Percentiles rank a stretch among this genome's conserved stretches.
These are phyloP conservation scores for Crotalus viridis DNA, from an alignment of 2,113 vertebrate genomes.

Conservation along the genomic window DNA sequence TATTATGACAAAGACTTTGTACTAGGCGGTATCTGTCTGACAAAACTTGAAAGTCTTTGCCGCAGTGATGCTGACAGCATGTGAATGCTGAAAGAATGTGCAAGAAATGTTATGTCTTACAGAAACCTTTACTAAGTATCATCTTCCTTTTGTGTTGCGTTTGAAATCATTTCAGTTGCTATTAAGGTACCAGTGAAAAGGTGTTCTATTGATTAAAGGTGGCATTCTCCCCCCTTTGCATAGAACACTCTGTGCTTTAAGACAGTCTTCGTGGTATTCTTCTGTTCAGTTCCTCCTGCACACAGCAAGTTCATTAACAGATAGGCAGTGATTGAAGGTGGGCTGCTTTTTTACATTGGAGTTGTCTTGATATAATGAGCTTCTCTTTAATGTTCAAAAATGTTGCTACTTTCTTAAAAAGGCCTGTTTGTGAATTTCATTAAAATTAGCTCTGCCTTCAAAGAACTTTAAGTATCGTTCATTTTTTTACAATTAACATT, in stretches of 20 bases:
- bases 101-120: slow-evolving; percentile 74
- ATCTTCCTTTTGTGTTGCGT: slow-evolving; percentile 75
- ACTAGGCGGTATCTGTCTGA: slow-evolving; percentile 76
- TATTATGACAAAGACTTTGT: slow-evolving; percentile 81
- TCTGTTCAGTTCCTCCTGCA: slow-evolving; percentile 67
- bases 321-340: slow-evolving; percentile 80
- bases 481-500: slow-evolving; percentile 76
- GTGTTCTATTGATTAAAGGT: slow-evolving; percentile 78
- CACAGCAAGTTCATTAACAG: slow-evolving; percentile 79
- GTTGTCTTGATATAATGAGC: slow-evolving; percentile 82
- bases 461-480: slow-evolving; percentile 77
- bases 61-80: slow-evolving; percentile 73
- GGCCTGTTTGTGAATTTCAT: slow-evolving; percentile 82
- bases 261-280: slow-evolving; percentile 64
- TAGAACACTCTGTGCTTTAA: slow-evolving; percentile 64
- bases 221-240: slow-evolving; percentile 39
- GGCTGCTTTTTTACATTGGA: slow-evolving; percentile 76
- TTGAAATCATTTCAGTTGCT: slow-evolving; percentile 75
- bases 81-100: slow-evolving; percentile 74
- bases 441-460: slow-evolving; percentile 79
- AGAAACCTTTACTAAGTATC: slow-evolving; percentile 74
- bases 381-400: slow-evolving; percentile 80
- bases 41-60: slow-evolving; percentile 78
- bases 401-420: slow-evolving; percentile 82
- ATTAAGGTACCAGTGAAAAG: slow-evolving; percentile 72